Percentiles rank a stretch among this genome's conserved stretches.
phyloP scores from a whole-genome alignment of 2,888 invertebrate genomes.

The Dromius quadrimaculatus region DNA sequence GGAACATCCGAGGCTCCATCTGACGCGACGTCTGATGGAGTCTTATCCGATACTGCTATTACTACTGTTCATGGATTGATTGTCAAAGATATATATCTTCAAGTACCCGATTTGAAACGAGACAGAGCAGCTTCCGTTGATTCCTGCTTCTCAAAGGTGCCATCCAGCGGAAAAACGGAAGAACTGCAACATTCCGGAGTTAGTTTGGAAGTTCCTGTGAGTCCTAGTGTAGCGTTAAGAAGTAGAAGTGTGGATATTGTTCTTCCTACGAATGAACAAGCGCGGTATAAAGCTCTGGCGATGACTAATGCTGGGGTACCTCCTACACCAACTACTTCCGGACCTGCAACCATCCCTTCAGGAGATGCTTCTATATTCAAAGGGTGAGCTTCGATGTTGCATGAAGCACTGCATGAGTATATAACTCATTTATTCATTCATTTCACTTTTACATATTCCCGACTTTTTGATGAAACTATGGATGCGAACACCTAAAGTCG shows the following conservation, averaged over 20 bases:
- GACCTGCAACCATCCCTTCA: slow-evolving; percentile 50
- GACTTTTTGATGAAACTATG: too few species aligned
- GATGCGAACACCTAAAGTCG: too few species aligned
- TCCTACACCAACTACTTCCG: slow-evolving; percentile 56
- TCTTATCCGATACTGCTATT: slow-evolving; percentile 58
- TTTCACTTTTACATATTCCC: too few species aligned
- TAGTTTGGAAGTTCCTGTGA: slow-evolving; percentile 78
- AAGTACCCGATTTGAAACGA: slow-evolving; percentile 85
- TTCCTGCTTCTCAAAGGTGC: slow-evolving; percentile 85
- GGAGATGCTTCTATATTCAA: slow-evolving; percentile 59
- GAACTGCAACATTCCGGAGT: slow-evolving; percentile 75
- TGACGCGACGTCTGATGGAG: slow-evolving; percentile 66
- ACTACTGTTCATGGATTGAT: slow-evolving; percentile 62
- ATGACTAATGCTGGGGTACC: slow-evolving; percentile 70
- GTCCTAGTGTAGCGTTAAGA: slow-evolving; percentile 73
- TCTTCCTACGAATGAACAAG: slow-evolving; percentile 86
- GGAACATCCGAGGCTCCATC: slow-evolving; percentile 64
- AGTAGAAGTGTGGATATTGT: slow-evolving; percentile 91
- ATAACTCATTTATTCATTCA: not conserved
- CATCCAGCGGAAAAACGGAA: slow-evolving; percentile 78
- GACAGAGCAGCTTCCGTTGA: slow-evolving; percentile 91
- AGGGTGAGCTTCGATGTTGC: slow-evolving; percentile 63
- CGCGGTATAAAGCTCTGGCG: slow-evolving; percentile 86
- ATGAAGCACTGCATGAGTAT: slow-evolving; percentile 26
- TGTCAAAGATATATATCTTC: slow-evolving; percentile 68